These are phyloP conservation scores for Alethe castanea DNA, from an alignment of 2,113 vertebrate species.

Conservation along the genomic window DNA sequence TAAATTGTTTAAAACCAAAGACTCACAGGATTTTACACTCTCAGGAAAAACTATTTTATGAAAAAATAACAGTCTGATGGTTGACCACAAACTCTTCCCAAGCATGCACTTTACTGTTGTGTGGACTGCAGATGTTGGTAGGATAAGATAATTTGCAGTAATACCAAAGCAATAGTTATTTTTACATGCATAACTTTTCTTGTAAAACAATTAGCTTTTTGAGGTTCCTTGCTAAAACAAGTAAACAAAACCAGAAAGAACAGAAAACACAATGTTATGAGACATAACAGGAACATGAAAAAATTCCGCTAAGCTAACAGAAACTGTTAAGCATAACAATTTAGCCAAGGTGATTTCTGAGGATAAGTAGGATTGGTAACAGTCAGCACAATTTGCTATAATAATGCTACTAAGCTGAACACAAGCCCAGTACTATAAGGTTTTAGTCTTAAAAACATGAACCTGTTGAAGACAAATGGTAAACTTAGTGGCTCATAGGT, in stretches of 20 bases:
- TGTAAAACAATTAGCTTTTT: neutral
- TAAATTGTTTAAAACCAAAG: conserved; percentile 61
- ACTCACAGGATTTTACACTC: conserved; percentile 38
- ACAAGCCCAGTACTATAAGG: neutral
- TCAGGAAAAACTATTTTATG: neutral
- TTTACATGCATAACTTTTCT: neutral
- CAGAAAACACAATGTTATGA: neutral
- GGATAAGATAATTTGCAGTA: neutral
- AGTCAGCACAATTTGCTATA: neutral
- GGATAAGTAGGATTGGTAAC: neutral
- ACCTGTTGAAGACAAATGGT: neutral
- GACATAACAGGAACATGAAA: neutral
- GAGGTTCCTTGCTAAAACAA: neutral
- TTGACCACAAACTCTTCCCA: neutral
- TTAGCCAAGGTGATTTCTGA: neutral
- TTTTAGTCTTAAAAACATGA: neutral
- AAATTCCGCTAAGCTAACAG: neutral
- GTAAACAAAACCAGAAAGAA: neutral
- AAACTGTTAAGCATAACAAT: neutral
- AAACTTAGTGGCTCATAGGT: neutral
- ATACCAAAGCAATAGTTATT: neutral
- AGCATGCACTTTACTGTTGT: neutral
- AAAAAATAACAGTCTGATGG: neutral
- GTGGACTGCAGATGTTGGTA: neutral
- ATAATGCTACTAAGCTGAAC: neutral